These are phyloP conservation scores for Pantherophis alleghaniensis DNA, from an alignment of 2,797 vertebrate genomes.

Conservation along the genomic window DNA sequence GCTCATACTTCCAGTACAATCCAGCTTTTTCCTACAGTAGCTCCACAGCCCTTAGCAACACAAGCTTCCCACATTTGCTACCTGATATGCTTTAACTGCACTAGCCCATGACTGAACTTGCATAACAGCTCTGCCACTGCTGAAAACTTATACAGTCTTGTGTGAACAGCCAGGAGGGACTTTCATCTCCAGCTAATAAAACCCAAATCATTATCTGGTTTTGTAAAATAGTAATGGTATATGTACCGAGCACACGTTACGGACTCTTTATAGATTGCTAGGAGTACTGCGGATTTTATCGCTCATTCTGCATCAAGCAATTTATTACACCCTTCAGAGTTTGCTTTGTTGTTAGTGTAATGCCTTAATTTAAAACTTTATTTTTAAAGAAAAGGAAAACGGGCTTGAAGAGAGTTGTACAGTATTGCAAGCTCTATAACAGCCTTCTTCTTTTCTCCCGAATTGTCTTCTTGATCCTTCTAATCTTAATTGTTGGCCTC, in stretches of 20 bases:
- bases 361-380: conserved; percentile 13
- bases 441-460: conserved; percentile 3
- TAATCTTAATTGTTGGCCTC: conserved; percentile 19
- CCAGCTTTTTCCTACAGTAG: background rate
- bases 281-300: conserved; percentile 8
- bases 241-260: background rate
- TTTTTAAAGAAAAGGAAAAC: background rate
- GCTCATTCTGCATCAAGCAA: conserved; percentile 11
- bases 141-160: background rate
- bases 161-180: background rate
- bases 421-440: conserved; percentile 31
- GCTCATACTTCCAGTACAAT: background rate
- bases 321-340: conserved; percentile 14
- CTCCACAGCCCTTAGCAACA: background rate
- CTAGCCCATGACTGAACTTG: too few species aligned
- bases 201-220: background rate
- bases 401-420: conserved; percentile 36
- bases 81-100: background rate
- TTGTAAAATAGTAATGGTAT: conserved; percentile 2
- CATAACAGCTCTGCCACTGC: background rate
- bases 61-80: background rate
- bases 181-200: background rate
- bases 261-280: conserved; percentile 10
- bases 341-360: conserved; percentile 16
- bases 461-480: conserved; percentile 25